These are phyloP conservation scores for Hemicrepidius hirtus DNA, from an alignment of 2,888 invertebrate species.

Conservation along the genomic window DNA sequence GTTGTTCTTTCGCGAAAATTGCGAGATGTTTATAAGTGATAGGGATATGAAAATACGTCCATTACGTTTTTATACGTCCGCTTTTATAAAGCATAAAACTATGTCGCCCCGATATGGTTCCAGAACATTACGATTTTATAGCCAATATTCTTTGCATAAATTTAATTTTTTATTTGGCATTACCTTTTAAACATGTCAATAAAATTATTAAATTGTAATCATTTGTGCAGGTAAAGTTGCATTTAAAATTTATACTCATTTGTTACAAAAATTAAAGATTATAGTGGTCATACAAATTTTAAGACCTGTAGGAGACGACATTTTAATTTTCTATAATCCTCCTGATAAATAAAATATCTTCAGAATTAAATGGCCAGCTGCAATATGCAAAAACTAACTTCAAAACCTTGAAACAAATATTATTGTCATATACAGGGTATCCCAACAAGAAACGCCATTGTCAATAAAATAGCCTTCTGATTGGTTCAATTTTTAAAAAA, in stretches of 20 bases:
- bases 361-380: no score
- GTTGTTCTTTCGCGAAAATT: not conserved
- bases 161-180: slow-evolving; percentile 61
- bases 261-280: slow-evolving; percentile 13
- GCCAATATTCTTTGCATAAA: slow-evolving; percentile 59
- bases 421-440: no score
- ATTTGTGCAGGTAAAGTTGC: slow-evolving; percentile 40
- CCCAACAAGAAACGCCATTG: no score
- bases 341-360: no score
- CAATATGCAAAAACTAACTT: no score
- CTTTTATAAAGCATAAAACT: slow-evolving; percentile 44
- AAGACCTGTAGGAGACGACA: not conserved
- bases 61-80: slow-evolving; percentile 31
- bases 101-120: slow-evolving; percentile 55
- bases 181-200: slow-evolving; percentile 62
- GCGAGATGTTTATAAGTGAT: not conserved
- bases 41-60: slow-evolving; percentile 3
- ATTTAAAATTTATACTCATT: slow-evolving; percentile 1
- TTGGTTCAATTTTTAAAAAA: no score
- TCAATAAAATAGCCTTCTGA: no score
- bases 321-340: not conserved
- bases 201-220: slow-evolving; percentile 64
- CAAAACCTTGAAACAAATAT: no score
- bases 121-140: slow-evolving; percentile 59
- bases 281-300: not conserved